These are phyloP conservation scores for Limnephilus auricula DNA, from an alignment of 2,888 invertebrate species.

Conservation along the genomic window DNA sequence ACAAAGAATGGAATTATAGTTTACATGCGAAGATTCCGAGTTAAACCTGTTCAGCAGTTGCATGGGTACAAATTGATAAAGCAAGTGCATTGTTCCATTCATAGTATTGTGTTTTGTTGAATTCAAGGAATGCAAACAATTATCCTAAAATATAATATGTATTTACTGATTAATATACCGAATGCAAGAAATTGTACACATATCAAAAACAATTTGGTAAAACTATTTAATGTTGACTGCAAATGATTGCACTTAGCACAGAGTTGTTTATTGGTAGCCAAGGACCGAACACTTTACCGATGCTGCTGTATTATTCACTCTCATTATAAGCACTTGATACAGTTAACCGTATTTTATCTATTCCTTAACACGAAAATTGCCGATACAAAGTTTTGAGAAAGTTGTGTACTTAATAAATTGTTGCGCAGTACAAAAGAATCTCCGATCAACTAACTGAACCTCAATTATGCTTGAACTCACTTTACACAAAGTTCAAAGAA, in stretches of 20 bases:
- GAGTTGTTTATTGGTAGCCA: not conserved
- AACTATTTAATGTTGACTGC: not conserved
- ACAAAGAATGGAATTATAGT: not conserved
- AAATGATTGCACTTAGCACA: not conserved
- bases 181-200: not conserved
- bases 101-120: not conserved
- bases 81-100: not conserved
- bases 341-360: not conserved
- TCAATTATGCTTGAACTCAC: constrained; percentile 24
- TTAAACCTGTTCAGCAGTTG: not conserved
- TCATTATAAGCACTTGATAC: not conserved
- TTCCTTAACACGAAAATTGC: not conserved
- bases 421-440: constrained; percentile 16
- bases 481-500: constrained; percentile 30
- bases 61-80: not conserved
- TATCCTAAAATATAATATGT: not conserved
- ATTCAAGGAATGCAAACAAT: not conserved
- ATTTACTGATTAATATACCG: not conserved
- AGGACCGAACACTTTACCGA: not conserved
- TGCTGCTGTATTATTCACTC: not conserved
- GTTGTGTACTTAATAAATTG: constrained; percentile 2
- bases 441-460: constrained; percentile 20
- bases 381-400: constrained; percentile 9
- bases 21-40: not conserved
- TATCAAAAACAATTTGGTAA: not conserved